These are phyloP conservation scores for Syngnathus rostellatus DNA, from an alignment of 2,797 vertebrate species.

Conservation along the genomic window DNA sequence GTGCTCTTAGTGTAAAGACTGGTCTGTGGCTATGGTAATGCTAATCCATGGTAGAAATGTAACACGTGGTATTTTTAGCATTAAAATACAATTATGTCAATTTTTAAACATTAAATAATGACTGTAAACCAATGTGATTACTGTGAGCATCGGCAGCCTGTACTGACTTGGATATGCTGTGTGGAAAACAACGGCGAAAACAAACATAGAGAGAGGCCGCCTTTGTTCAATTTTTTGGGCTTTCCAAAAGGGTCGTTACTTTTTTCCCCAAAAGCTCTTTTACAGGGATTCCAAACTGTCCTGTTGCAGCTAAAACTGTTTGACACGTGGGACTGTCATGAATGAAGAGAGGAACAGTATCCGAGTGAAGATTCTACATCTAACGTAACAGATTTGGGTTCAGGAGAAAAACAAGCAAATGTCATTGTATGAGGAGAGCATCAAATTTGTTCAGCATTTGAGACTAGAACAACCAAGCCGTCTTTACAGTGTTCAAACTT, in stretches of 20 bases:
- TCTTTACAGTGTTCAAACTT: too few species aligned
- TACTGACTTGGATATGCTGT: neutral
- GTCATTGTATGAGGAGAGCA: too few species aligned
- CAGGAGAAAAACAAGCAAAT: too few species aligned
- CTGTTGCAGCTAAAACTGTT: neutral
- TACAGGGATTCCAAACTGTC: neutral
- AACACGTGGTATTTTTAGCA: constrained; percentile 2
- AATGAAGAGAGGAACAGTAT: too few species aligned
- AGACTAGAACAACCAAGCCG: too few species aligned
- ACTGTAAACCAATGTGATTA: neutral
- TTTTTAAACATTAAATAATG: constrained; percentile 18
- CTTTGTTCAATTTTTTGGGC: neutral
- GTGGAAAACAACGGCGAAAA: neutral
- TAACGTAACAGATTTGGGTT: too few species aligned
- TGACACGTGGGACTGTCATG: too few species aligned
- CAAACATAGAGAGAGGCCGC: neutral
- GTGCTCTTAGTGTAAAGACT: neutral
- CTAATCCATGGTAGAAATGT: constrained; percentile 1
- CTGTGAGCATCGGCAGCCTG: neutral
- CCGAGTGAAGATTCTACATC: too few species aligned
- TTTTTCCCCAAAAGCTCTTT: neutral
- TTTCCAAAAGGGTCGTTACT: neutral
- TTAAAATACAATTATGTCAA: neutral
- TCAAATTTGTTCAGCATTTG: too few species aligned
- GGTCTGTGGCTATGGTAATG: neutral